phyloP scores from a whole-genome alignment of 2,888 invertebrate genomes.

The Hybos culiciformis region DNA sequence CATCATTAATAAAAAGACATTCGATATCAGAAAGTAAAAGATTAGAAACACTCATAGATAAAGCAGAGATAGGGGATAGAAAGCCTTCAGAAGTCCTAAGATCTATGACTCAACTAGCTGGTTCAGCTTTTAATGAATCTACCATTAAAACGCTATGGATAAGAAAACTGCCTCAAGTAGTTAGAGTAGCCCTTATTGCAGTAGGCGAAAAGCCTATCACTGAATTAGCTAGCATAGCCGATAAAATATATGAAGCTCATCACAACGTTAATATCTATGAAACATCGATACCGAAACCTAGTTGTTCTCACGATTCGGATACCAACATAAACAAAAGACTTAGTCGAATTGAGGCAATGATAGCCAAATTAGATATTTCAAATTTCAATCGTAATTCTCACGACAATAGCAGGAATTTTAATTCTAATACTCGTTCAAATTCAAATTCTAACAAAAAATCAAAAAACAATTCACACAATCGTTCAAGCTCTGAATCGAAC shows the following conservation, averaged over 20 bases:
- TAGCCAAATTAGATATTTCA: too few relatives aligned
- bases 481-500: too few relatives aligned
- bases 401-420: too few relatives aligned
- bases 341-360: too few relatives aligned
- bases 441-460: too few relatives aligned
- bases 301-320: too few relatives aligned
- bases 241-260: conserved; percentile 7
- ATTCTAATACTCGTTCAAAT: too few relatives aligned
- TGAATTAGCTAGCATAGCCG: conserved; percentile 2
- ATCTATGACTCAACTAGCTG: conserved; percentile 5
- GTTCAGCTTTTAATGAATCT: conserved; percentile 1
- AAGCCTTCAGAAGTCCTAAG: conserved; percentile 5
- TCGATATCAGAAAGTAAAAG: conserved; percentile 3
- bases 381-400: too few relatives aligned
- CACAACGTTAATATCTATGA: too few relatives aligned
- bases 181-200: conserved; percentile 5
- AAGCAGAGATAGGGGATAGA: conserved; percentile 5
- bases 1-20: background rate
- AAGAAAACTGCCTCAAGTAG: conserved; percentile 3
- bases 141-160: conserved; percentile 4
- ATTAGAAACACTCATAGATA: conserved; percentile 1
- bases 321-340: too few relatives aligned
- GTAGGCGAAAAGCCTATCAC: conserved; percentile 2
- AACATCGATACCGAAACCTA: too few relatives aligned
- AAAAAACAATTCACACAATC: too few relatives aligned